A percentile compares a stretch with the other conserved stretches of the same genome.
These are phyloP conservation scores for Lamprotornis superbus DNA, from an alignment of 2,113 vertebrate species.

Conservation along the genomic window DNA sequence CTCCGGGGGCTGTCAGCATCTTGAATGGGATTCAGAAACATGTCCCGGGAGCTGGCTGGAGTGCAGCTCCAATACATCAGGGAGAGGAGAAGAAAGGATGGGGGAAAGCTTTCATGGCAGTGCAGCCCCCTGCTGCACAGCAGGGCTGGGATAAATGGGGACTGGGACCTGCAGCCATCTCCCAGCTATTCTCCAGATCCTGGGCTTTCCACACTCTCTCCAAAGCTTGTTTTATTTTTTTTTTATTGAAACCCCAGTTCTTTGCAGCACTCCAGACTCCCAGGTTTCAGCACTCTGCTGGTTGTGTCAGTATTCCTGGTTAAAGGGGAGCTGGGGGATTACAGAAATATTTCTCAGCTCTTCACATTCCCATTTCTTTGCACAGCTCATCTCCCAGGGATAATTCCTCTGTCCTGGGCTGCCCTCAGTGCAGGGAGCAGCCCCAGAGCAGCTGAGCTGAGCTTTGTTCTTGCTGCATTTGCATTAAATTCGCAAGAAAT, in stretches of 20 bases:
- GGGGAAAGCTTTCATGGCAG: conserved; percentile 33
- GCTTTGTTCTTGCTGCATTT: background rate
- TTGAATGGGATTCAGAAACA: conserved; percentile 56
- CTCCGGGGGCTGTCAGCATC: conserved; percentile 17
- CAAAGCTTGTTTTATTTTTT: background rate
- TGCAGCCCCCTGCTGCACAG: background rate
- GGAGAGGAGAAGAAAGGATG: conserved; percentile 17
- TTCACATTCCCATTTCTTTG: background rate
- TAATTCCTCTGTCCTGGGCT: background rate
- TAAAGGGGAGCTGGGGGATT: background rate
- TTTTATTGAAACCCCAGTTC: background rate
- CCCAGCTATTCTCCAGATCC: accelerated
- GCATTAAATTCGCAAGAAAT: background rate
- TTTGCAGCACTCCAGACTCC: background rate
- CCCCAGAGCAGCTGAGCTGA: background rate
- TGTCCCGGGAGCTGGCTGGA: conserved; percentile 52
- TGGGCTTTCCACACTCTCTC: background rate
- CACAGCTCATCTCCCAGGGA: background rate
- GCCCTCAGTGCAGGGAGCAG: background rate
- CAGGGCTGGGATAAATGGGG: no score
- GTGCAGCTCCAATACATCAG: background rate
- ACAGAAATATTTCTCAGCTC: background rate
- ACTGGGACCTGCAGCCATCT: background rate
- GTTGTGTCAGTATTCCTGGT: background rate
- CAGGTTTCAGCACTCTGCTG: background rate